Conservation (phyloP, 1,140 invertebrate species). For the Drosophila pruinosa region DNA sequence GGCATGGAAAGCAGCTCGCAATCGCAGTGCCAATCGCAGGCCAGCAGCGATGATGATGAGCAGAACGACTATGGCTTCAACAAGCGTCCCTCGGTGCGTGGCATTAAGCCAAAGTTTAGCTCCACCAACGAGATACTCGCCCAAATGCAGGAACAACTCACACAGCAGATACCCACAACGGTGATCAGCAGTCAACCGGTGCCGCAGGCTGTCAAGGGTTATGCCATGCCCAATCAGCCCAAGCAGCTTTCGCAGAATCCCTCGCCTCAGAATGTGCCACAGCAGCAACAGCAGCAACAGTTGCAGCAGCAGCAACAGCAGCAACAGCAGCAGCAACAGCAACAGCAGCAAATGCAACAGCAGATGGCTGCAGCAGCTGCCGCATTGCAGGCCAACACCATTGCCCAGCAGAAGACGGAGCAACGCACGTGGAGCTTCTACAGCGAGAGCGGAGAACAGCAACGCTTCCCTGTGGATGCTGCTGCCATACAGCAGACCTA, state of each 20-base stretch:
- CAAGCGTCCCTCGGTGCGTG: slow-evolving; percentile 91
- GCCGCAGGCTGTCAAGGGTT: slow-evolving; percentile 71
- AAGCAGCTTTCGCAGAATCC: slow-evolving; percentile 67
- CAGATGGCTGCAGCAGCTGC: slow-evolving; percentile 51
- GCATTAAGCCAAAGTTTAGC: slow-evolving; percentile 85
- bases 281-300: slow-evolving; percentile 37
- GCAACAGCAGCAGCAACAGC: slow-evolving; percentile 66
- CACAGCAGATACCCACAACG: slow-evolving; percentile 83
- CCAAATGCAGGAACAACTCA: slow-evolving; percentile 89
- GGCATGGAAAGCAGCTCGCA: slow-evolving; percentile 68
- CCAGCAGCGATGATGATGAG: slow-evolving; percentile 88
- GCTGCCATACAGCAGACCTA: slow-evolving; percentile 82
- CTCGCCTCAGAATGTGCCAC: slow-evolving; percentile 74
- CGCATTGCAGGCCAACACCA: slow-evolving; percentile 45
- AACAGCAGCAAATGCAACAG: slow-evolving; percentile 63
- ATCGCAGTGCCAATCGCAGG: slow-evolving; percentile 79
- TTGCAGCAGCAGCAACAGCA: slow-evolving; percentile 41
- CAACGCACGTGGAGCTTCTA: slow-evolving; percentile 81
- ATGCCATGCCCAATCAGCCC: slow-evolving; percentile 73
- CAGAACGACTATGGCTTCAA: slow-evolving; percentile 95
- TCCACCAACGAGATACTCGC: slow-evolving; percentile 91
- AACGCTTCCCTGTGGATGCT: slow-evolving; percentile 71
- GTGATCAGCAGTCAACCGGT: slow-evolving; percentile 70
- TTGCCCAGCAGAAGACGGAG: slow-evolving; percentile 78
- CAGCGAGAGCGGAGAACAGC: slow-evolving; percentile 70